phyloP scores from a whole-genome alignment of 2,888 invertebrate genomes.

The Athalia circularis region DNA sequence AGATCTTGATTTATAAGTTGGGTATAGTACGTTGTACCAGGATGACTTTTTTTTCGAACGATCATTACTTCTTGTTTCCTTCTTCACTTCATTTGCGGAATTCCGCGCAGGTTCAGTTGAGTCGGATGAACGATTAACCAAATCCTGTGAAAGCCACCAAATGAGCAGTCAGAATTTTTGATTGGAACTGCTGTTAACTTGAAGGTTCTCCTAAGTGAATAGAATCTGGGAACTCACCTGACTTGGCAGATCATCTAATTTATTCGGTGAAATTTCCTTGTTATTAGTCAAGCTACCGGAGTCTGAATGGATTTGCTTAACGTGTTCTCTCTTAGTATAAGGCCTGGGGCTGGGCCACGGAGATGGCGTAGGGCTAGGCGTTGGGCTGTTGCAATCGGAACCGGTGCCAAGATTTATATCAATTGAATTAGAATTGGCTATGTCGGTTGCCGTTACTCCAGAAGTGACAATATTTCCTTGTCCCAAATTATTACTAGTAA shows the following conservation, averaged over 20 bases:
- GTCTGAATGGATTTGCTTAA: slow-evolving; percentile 58
- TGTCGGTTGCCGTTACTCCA: slow-evolving; percentile 74
- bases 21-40: slow-evolving; percentile 91
- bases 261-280: slow-evolving; percentile 59
- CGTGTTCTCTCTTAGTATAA: slow-evolving; percentile 60
- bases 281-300: slow-evolving; percentile 48
- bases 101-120: slow-evolving; percentile 66
- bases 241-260: slow-evolving; percentile 61
- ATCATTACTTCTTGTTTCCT: slow-evolving; percentile 73
- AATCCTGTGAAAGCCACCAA: slow-evolving; percentile 59
- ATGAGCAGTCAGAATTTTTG: background rate
- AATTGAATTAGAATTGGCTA: slow-evolving; percentile 71
- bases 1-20: slow-evolving; percentile 94
- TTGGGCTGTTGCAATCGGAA: slow-evolving; percentile 71
- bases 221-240: slow-evolving; percentile 54
- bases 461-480: slow-evolving; percentile 75
- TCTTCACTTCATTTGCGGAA: slow-evolving; percentile 64
- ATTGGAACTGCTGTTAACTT: too few species aligned
- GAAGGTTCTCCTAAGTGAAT: background rate
- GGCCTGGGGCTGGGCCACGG: slow-evolving; percentile 75
- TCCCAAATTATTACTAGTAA: slow-evolving; percentile 80
- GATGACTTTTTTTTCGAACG: slow-evolving; percentile 85
- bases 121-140: slow-evolving; percentile 69
- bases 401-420: slow-evolving; percentile 62
- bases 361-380: slow-evolving; percentile 76